Evolutionary conservation across 2,113 vertebrate species (phyloP).

Genomic region (Ceyx melanurus): DNA sequence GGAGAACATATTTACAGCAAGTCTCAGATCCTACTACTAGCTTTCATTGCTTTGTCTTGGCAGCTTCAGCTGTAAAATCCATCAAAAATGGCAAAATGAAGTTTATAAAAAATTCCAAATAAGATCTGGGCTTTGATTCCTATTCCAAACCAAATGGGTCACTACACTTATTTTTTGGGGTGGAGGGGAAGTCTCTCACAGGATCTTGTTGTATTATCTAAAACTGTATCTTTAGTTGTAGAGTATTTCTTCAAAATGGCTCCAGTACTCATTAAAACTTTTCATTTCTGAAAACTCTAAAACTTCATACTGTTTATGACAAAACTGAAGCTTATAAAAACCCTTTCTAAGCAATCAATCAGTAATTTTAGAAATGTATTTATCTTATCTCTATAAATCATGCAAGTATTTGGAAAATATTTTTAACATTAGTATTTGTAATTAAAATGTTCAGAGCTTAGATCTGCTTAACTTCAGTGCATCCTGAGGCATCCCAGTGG

Average conservation of each 20-base stretch:
- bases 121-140: background rate
- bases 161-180: too few relatives aligned
- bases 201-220: background rate
- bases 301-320: background rate
- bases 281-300: background rate
- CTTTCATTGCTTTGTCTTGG: background rate
- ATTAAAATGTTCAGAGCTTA: conserved; percentile 35
- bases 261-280: background rate
- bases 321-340: conserved; percentile 19
- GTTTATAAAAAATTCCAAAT: background rate
- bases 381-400: conserved; percentile 24
- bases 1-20: conserved; percentile 4
- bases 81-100: background rate
- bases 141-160: background rate
- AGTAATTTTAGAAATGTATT: conserved; percentile 43
- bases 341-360: background rate
- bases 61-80: conserved; percentile 4
- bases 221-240: background rate
- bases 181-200: background rate
- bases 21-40: background rate
- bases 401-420: conserved; percentile 57
- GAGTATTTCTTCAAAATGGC: background rate
- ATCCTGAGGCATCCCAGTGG: background rate
- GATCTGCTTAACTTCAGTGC: conserved; percentile 38
- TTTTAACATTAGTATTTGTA: conserved; percentile 29